Conservation (phyloP, 2,113 vertebrate genomes). For the Phoenicopterus ruber region DNA sequence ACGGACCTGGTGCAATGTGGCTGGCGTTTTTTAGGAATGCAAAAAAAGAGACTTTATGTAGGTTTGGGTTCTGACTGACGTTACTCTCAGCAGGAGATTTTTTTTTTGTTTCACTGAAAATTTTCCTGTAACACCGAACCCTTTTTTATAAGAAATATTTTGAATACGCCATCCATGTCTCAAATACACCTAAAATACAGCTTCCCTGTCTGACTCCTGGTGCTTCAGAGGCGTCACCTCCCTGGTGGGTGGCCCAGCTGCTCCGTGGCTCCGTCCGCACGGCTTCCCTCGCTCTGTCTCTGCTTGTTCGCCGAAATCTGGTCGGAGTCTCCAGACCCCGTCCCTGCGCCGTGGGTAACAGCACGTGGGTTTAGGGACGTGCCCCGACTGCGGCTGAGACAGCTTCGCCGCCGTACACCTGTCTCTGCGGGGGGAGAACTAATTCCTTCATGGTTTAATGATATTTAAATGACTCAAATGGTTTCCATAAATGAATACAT, state of each 20-base stretch:
- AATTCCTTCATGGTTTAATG: conserved; percentile 19
- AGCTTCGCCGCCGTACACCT: background rate
- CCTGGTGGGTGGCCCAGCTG: background rate
- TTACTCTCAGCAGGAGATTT: background rate
- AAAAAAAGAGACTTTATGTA: background rate
- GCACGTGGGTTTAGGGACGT: accelerated
- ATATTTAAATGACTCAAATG: background rate
- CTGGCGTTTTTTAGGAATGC: background rate
- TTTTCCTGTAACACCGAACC: accelerated
- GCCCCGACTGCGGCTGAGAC: background rate
- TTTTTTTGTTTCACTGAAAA: background rate
- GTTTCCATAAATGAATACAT: conserved; percentile 25
- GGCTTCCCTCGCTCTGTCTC: accelerated
- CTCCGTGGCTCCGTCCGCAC: background rate
- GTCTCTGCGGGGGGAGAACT: background rate
- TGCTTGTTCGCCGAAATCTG: background rate
- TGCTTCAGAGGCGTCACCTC: background rate
- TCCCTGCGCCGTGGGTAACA: background rate
- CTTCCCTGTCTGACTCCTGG: background rate
- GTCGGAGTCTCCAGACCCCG: background rate
- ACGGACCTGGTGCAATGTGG: background rate
- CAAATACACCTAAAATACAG: background rate
- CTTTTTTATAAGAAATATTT: background rate
- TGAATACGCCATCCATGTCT: background rate
- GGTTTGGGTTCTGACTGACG: background rate